Evolutionary conservation across 1,140 invertebrate genomes (phyloP), one percentile per base, ranked within the genome.

Genomic region (Oppia nitens): DNA sequence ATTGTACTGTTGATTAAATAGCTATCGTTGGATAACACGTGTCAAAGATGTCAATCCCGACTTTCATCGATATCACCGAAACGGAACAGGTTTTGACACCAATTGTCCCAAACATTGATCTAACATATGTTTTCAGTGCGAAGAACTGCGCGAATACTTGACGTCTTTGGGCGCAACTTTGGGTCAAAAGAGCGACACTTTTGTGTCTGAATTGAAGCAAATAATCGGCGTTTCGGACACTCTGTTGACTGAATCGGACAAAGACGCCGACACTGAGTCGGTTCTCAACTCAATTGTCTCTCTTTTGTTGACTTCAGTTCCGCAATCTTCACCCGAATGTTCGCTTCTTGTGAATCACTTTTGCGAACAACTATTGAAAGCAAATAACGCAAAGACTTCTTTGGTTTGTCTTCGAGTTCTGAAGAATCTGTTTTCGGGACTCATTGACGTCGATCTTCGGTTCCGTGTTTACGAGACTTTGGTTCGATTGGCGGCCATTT

Each of bases 391-490:
- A 59, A 88, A 88, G 69, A 73, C 89, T 57, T 84, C 83, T 54
- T 72, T 81, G 57, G 80, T 89, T 47, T 83, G 86, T 64, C 70
- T 95, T 17, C 83, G 87, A 77, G 85, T 92, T 81, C 88, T 80
- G 83, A n/a, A n/a, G 45, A 75, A 75, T 64, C 72, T 97, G 50
- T 95, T 93, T 68, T 87, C 92, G 74, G 92, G 89, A 50, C 71
- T 96, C 52, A 84, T 87, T 63, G 81, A 85, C 63, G 79, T 78
- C 64, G 79, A 83, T 0, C 80, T 92, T 68, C 76, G 89, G 40
- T 95, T 92, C 72, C 84, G 90, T 70, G 86, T 95, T 4, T 95
- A 94, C 70, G 90, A 85, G 64, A 83, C 88, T 68, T 75, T 95
- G 65, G 80, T 95, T 21, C 82, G 87, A 74, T 79, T 95, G 53